These are phyloP conservation scores for Pholis gunnellus DNA, from an alignment of 2,113 vertebrate genomes.

Conservation along the genomic window DNA sequence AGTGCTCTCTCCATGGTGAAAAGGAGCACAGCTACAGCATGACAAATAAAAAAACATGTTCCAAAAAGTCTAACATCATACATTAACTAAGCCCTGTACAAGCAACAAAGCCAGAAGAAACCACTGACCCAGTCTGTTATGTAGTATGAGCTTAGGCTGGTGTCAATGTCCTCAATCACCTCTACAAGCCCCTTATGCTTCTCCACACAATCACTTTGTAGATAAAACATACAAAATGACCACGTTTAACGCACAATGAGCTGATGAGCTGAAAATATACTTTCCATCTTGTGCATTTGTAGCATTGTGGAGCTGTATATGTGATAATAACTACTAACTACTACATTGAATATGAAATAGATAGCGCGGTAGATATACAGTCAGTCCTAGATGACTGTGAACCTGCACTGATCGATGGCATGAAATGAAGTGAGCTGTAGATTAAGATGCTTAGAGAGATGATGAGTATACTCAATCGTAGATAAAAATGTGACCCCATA, in stretches of 20 bases:
- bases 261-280: background rate
- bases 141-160: background rate
- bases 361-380: background rate
- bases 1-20: conserved; percentile 56
- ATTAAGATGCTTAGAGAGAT: background rate
- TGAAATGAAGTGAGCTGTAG: background rate
- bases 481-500: background rate
- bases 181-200: background rate
- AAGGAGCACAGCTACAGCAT: background rate
- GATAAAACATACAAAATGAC: too few species aligned
- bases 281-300: background rate
- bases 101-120: background rate
- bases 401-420: background rate
- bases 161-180: background rate
- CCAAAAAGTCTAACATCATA: conserved; percentile 15
- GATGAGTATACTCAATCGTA: background rate
- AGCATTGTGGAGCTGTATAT: background rate
- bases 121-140: background rate
- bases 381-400: background rate
- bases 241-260: background rate
- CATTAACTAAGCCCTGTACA: background rate
- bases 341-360: background rate
- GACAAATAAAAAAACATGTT: conserved; percentile 27
- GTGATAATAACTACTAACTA: background rate
- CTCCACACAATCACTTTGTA: too few species aligned